These are phyloP conservation scores for Pachypsylla venusta DNA, from an alignment of 1,140 invertebrate species.

Conservation along the genomic window DNA sequence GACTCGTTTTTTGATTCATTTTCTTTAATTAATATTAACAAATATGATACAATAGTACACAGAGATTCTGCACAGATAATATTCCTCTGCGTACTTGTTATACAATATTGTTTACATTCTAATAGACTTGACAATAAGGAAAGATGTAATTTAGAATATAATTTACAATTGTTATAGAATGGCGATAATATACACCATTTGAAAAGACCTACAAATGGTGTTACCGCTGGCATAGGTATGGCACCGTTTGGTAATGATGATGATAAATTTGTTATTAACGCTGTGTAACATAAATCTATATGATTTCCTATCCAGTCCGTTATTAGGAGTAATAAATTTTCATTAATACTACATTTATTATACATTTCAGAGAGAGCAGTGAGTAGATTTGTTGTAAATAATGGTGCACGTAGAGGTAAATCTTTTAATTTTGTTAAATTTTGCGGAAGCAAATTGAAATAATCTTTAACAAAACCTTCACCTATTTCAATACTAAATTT, in stretches of 20 bases:
- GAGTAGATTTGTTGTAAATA: slow-evolving; percentile 64
- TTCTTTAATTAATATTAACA: slow-evolving; percentile 6
- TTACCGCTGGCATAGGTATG: slow-evolving; percentile 65
- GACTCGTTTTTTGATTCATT: slow-evolving; percentile 10
- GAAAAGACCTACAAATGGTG: slow-evolving; percentile 60
- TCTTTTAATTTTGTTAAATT: slow-evolving; percentile 45
- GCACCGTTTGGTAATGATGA: slow-evolving; percentile 52
- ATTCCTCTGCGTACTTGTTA: slow-evolving; percentile 23
- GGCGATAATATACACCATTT: slow-evolving; percentile 51
- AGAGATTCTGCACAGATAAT: slow-evolving; percentile 34
- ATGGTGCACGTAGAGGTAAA: slow-evolving; percentile 50
- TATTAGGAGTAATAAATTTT: slow-evolving; percentile 30
- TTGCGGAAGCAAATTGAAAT: slow-evolving; percentile 52
- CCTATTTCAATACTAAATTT: slow-evolving; percentile 39
- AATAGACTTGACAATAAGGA: slow-evolving; percentile 43
- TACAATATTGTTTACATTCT: slow-evolving; percentile 25
- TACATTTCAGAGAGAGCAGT: slow-evolving; percentile 67
- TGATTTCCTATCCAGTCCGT: slow-evolving; percentile 49
- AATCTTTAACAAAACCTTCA: slow-evolving; percentile 58
- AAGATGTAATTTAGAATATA: slow-evolving; percentile 47
- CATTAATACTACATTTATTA: slow-evolving; percentile 16
- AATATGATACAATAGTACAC: slow-evolving; percentile 13
- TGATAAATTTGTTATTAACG: slow-evolving; percentile 42
- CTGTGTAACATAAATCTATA: slow-evolving; percentile 48
- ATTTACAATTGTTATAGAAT: slow-evolving; percentile 32